phyloP scores from a whole-genome alignment of 2,888 invertebrate genomes.

The Caenorhabditis doughertyi region DNA sequence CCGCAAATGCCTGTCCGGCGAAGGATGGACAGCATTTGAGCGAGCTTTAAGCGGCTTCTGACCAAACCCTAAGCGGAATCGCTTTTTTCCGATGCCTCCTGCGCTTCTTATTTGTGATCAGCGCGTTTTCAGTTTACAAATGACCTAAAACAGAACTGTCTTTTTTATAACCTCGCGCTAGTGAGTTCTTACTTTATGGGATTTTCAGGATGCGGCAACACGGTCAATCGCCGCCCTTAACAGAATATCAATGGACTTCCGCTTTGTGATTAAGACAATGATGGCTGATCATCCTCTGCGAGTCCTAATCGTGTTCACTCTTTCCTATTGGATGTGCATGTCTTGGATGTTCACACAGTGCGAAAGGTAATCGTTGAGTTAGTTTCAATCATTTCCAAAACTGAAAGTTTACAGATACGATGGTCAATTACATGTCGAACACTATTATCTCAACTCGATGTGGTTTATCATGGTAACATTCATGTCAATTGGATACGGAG shows the following conservation, averaged over 20 bases:
- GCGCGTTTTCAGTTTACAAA: no score
- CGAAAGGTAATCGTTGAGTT: constrained; percentile 90
- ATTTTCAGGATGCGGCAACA: constrained; percentile 95
- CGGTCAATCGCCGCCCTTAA: constrained; percentile 85
- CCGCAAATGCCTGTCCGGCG: no score
- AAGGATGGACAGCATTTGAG: no score
- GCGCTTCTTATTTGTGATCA: no score
- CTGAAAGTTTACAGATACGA: constrained; percentile 70
- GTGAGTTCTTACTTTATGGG: no score
- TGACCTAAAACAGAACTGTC: no score
- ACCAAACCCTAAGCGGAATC: no score
- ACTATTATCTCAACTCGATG: constrained; percentile 82
- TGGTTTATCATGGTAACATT: constrained; percentile 89
- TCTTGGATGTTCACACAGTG: constrained; percentile 99
- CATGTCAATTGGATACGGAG: constrained; percentile 92
- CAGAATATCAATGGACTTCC: constrained; percentile 94
- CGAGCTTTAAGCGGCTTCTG: no score
- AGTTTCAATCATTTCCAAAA: no score
- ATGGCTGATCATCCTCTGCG: constrained; percentile 99
- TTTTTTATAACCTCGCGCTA: no score
- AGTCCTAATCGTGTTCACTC: constrained; percentile 96
- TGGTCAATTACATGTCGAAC: constrained; percentile 75
- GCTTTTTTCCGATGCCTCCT: no score
- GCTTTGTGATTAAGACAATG: constrained; percentile 95
- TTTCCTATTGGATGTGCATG: constrained; percentile 99